Conservation (phyloP, 2,888 invertebrate genomes). For the Leptinotarsa peninsularis region DNA sequence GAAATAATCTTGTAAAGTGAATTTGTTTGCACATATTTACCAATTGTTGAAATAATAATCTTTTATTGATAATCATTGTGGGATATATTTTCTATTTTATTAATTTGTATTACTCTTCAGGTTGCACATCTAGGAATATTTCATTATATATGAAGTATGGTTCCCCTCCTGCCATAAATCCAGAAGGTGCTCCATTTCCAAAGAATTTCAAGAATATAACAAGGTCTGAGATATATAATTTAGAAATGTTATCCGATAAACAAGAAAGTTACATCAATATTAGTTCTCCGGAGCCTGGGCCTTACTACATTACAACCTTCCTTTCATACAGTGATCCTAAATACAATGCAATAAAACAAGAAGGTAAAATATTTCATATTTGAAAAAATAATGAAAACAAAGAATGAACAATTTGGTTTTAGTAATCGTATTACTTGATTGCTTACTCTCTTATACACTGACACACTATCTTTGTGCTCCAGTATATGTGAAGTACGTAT, state of each 20-base stretch:
- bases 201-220: constrained; percentile 58
- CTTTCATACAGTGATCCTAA: constrained; percentile 82
- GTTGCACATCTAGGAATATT: constrained; percentile 68
- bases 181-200: constrained; percentile 83
- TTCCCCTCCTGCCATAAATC: constrained; percentile 85
- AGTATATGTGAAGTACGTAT: too few species aligned
- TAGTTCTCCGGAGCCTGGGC: constrained; percentile 77
- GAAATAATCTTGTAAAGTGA: too few species aligned
- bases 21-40: background rate
- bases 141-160: constrained; percentile 82
- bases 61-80: constrained; percentile 17
- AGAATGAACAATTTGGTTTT: background rate
- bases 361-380: constrained; percentile 69
- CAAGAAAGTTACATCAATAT: constrained; percentile 72
- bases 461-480: too few species aligned
- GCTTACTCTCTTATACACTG: too few species aligned
- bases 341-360: constrained; percentile 77
- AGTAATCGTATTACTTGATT: too few species aligned
- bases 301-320: constrained; percentile 85
- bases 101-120: constrained; percentile 50
- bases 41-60: background rate
- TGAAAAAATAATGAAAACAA: background rate
- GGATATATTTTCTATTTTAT: background rate
- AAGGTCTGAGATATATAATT: constrained; percentile 68
- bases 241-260: constrained; percentile 74